Evolutionary conservation across 2,797 vertebrate genomes (phyloP).

Genomic region (Myotis pilosus): DNA sequence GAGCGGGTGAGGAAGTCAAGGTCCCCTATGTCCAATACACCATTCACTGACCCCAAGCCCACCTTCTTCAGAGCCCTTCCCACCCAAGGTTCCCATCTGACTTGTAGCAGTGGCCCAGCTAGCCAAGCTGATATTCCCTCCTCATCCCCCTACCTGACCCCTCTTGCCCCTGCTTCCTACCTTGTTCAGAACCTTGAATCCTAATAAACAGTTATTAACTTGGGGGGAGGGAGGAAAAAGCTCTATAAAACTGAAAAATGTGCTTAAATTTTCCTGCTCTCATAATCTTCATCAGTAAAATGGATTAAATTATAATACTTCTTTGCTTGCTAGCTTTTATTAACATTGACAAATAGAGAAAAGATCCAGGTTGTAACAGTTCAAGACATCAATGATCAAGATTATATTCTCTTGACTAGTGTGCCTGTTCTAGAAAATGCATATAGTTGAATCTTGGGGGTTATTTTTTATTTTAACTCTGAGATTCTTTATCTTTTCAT

Average conservation of each 20-base stretch:
- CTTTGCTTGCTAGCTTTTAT: background rate
- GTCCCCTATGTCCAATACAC: slow-evolving; percentile 97
- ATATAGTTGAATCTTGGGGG: background rate
- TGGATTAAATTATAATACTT: background rate
- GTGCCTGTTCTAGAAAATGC: background rate
- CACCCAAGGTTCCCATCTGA: slow-evolving; percentile 15
- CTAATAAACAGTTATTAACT: slow-evolving; percentile 74
- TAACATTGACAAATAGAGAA: background rate
- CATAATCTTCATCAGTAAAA: background rate
- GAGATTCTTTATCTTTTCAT: background rate
- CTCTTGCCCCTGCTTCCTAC: slow-evolving; percentile 53
- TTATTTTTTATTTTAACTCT: background rate
- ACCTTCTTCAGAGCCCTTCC: background rate
- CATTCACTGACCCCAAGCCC: slow-evolving; percentile 86
- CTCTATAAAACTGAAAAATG: background rate
- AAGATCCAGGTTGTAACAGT: background rate
- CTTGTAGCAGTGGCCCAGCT: slow-evolving; percentile 43
- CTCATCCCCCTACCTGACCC: background rate
- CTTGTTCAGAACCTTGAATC: slow-evolving; percentile 65
- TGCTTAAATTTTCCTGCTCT: background rate
- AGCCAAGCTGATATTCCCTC: slow-evolving; percentile 52
- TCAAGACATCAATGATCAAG: background rate
- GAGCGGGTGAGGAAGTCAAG: slow-evolving; percentile 92
- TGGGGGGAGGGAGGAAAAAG: accelerated
- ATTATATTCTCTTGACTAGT: background rate